Evolutionary conservation across 2,888 invertebrate species (phyloP).

Genomic region (Eupithecia centaureata): DNA sequence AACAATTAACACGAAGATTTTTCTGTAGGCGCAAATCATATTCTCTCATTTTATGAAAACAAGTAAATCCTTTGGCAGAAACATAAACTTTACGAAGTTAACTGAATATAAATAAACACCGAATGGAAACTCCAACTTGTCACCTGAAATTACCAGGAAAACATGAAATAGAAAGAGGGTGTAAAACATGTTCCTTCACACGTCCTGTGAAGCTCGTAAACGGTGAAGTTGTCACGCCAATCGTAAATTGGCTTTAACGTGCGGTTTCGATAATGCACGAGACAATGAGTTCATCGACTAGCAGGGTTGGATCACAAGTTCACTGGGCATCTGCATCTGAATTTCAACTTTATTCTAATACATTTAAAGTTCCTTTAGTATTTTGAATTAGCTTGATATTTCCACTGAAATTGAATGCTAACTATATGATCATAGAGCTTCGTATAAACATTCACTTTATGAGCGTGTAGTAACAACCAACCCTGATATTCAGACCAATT

Average conservation of each 20-base stretch:
- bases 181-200: neutral
- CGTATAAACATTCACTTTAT: neutral
- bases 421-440: constrained; percentile 3
- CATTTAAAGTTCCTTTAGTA: neutral
- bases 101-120: neutral
- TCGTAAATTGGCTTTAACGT: constrained; percentile 42
- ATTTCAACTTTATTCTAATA: neutral
- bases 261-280: constrained; percentile 55
- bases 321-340: constrained; percentile 6
- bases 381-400: neutral
- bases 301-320: constrained; percentile 24
- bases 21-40: neutral
- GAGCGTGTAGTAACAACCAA: neutral
- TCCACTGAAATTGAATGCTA: neutral
- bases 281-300: constrained; percentile 64
- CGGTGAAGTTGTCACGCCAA: constrained; percentile 21
- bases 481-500: neutral
- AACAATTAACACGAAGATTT: neutral
- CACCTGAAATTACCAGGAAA: neutral
- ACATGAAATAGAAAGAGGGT: constrained; percentile 14
- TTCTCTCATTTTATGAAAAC: neutral
- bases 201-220: constrained; percentile 12
- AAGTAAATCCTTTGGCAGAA: neutral
- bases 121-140: neutral
- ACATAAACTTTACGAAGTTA: neutral